Percentiles rank a stretch among this genome's conserved stretches.
Evolutionary conservation across 53 echinoderm and acorn worm species (phyloP).

Genomic region (Henricia sp.): DNA sequence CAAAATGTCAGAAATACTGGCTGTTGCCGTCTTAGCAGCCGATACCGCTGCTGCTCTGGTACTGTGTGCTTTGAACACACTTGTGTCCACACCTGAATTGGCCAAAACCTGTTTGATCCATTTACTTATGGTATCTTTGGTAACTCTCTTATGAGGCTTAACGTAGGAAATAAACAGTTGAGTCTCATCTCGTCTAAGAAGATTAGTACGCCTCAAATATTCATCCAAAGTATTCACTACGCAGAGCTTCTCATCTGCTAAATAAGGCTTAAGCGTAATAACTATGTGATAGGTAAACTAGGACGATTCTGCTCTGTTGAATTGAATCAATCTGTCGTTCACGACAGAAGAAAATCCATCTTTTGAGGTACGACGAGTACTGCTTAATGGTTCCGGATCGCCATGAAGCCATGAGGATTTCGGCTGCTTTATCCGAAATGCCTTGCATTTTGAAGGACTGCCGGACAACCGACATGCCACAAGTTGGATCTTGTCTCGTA

Average conservation of each 20-base stretch:
- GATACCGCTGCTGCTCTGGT: slow-evolving; percentile 22
- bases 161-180: slow-evolving; percentile 9
- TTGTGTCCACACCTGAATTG: slow-evolving; percentile 1
- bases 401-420: slow-evolving; percentile 58
- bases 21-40: slow-evolving; percentile 1
- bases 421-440: slow-evolving; percentile 18
- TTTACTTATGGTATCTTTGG: slow-evolving; percentile 29
- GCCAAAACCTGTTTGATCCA: slow-evolving; percentile 21
- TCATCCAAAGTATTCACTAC: slow-evolving; percentile 13
- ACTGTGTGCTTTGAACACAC: slow-evolving; percentile 15
- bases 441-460: neutral
- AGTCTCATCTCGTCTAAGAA: slow-evolving; percentile 4
- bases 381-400: slow-evolving; percentile 24
- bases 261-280: slow-evolving; percentile 7
- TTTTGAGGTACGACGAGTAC: neutral
- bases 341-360: slow-evolving; percentile 31
- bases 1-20: neutral
- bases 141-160: slow-evolving; percentile 33
- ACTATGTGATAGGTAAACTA: neutral
- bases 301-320: slow-evolving; percentile 19
- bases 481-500: neutral
- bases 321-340: slow-evolving; percentile 5
- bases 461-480: neutral
- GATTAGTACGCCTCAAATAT: neutral
- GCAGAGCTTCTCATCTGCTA: slow-evolving; percentile 7